Percentiles rank a stretch among this genome's conserved stretches.
These are phyloP conservation scores for Odontesthes bonariensis DNA, from an alignment of 2,113 vertebrate species.

Conservation along the genomic window DNA sequence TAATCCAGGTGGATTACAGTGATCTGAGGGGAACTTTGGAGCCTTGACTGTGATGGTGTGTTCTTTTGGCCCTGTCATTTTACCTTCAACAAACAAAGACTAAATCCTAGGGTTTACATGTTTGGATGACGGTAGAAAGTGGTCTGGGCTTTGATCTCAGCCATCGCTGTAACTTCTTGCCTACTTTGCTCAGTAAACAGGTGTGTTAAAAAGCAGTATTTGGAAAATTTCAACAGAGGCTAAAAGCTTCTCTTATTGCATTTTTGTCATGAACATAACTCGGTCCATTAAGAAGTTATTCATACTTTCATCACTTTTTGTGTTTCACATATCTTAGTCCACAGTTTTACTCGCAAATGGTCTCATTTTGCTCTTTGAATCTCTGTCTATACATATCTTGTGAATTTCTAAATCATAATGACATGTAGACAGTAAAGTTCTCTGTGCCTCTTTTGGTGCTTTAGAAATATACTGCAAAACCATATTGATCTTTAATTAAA, in stretches of 20 bases:
- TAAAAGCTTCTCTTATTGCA: not conserved
- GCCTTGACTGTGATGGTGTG: constrained; percentile 77
- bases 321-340: constrained; percentile 37
- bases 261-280: constrained; percentile 8
- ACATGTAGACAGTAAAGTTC: constrained; percentile 71
- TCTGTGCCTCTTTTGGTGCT: constrained; percentile 72
- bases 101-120: constrained; percentile 78
- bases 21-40: constrained; percentile 86
- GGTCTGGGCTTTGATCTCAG: constrained; percentile 51
- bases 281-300: constrained; percentile 18
- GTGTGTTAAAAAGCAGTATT: constrained; percentile 33
- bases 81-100: constrained; percentile 79
- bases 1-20: constrained; percentile 77
- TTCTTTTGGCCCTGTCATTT: constrained; percentile 61
- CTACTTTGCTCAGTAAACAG: constrained; percentile 33
- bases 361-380: constrained; percentile 60
- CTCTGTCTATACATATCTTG: constrained; percentile 48
- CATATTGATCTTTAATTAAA: constrained; percentile 89
- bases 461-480: constrained; percentile 82
- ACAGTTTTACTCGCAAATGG: constrained; percentile 41
- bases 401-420: constrained; percentile 64
- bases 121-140: constrained; percentile 48
- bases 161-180: constrained; percentile 8
- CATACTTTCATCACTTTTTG: constrained; percentile 22
- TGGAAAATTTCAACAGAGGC: constrained; percentile 29